A percentile compares a stretch with the other conserved stretches of the same genome.
Conservation (phyloP, 2,113 vertebrate genomes). For the Papio anubis region DNA sequence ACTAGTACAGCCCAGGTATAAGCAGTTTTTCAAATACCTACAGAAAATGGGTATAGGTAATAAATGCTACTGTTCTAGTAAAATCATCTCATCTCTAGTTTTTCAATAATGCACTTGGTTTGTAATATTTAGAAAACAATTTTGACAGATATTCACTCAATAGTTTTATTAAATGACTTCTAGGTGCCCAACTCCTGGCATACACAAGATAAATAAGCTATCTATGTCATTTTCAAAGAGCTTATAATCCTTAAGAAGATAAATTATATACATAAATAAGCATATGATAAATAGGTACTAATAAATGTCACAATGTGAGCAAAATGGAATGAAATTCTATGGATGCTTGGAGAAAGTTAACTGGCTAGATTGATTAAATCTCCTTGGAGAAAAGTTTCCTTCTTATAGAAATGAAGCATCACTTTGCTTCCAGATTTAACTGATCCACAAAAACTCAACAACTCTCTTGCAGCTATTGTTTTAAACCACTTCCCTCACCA, state of each 20-base stretch:
- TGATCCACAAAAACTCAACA: background rate
- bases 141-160: conserved; percentile 15
- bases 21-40: background rate
- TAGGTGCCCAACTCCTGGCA: background rate
- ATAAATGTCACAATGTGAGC: conserved; percentile 1
- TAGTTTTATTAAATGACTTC: background rate
- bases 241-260: background rate
- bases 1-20: background rate
- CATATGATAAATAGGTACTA: conserved; percentile 20
- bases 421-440: conserved; percentile 17
- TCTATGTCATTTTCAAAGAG: conserved; percentile 40
- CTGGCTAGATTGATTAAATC: conserved; percentile 15
- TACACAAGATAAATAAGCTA: conserved; percentile 17
- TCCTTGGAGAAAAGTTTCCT: background rate
- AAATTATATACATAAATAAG: conserved; percentile 1
- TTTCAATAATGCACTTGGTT: background rate
- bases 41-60: background rate
- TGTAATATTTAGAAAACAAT: conserved; percentile 21
- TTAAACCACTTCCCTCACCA: background rate
- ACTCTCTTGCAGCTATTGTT: background rate
- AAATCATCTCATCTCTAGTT: background rate
- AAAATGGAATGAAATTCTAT: background rate
- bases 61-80: background rate
- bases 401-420: background rate
- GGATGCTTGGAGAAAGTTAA: background rate